Percentiles rank a stretch among this genome's conserved stretches.
Evolutionary conservation across 2,888 invertebrate species (phyloP).

Genomic region (Loripinus fragilis): DNA sequence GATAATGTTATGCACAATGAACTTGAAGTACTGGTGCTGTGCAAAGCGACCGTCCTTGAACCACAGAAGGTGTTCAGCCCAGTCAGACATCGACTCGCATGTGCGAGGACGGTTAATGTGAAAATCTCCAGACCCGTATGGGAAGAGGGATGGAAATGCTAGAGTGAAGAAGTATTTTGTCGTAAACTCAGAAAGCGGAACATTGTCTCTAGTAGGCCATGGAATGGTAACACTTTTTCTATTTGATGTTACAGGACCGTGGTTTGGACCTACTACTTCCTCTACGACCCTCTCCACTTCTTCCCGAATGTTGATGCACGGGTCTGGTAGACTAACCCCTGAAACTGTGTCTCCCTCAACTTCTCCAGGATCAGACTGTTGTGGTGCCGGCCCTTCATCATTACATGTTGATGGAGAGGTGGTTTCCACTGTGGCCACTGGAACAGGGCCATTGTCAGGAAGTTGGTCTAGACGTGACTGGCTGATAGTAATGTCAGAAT

Average conservation of each 20-base stretch:
- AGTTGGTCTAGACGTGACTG: too few species aligned
- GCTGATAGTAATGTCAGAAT: too few species aligned
- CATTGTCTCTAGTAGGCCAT: conserved; percentile 38
- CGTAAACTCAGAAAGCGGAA: conserved; percentile 54
- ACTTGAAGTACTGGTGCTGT: conserved; percentile 55
- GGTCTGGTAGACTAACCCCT: conserved; percentile 27
- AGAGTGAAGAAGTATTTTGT: conserved; percentile 34
- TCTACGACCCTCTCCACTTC: conserved; percentile 10
- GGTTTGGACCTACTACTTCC: not conserved
- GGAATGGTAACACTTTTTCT: conserved; percentile 31
- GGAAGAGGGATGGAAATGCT: conserved; percentile 44
- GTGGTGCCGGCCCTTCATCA: conserved; percentile 38
- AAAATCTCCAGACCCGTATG: conserved; percentile 35
- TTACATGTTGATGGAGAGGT: not conserved
- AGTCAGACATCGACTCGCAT: conserved; percentile 28
- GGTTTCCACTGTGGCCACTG: conserved; percentile 26
- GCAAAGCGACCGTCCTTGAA: conserved; percentile 49
- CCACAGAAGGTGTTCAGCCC: conserved; percentile 45
- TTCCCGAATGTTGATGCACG: not conserved
- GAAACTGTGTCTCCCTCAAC: conserved; percentile 29
- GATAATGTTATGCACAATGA: conserved; percentile 39
- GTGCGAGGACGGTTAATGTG: conserved; percentile 21
- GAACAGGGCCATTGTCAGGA: not conserved
- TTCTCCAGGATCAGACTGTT: conserved; percentile 32
- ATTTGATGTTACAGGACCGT: not conserved